Evolutionary conservation across 2,888 invertebrate species (phyloP), one percentile per base, ranked within the genome.

Genomic region (Lochmaea capreae): DNA sequence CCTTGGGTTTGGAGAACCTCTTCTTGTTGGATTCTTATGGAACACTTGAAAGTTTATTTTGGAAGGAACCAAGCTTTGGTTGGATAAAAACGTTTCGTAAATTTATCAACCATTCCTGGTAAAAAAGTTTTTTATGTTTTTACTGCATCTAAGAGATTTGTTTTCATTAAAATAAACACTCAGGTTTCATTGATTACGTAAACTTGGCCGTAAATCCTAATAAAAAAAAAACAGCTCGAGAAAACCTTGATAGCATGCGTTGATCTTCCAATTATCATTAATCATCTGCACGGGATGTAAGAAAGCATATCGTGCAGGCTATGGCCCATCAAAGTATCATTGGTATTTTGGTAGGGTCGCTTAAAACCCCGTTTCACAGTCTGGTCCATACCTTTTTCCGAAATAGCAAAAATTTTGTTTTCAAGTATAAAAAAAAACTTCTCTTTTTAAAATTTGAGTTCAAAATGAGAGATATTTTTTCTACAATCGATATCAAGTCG

Each of bases 241-340:
- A 68, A 46, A 46, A 68, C 43, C 59, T 67, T 26, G 67, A 68
- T 59, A 61, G 61, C 18, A 62, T 62, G 33, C 49, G 59, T 67
- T 67, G 67, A 67, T 59, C 59, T 42, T 46, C 59, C 67, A 67
- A 67, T 67, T 67, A 67, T 18, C 67, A 62, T 68, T 61, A 61
- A 68, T 68, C 68, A 68, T 68, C 61, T 61, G 61, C 61, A 52
- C 12, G 59, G 16, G 54, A 59, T 10, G 59, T 46, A 49, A 68
- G 39, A 52, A 33, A 68, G n/a, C 46, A 33, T 59, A 61, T 68
- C 61, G 22, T 58, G 67, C 67, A 11, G 52, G 33, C 33, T 33
- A 52, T 39, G 33, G 61, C 61, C 61, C 49, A 68, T 62, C 68
- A 61, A 62, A 46, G 59, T 52, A 11, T 58, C 67, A 67, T 46